phyloP scores from a whole-genome alignment of 2,797 vertebrate species.

The Yasuhikotakia modesta region DNA sequence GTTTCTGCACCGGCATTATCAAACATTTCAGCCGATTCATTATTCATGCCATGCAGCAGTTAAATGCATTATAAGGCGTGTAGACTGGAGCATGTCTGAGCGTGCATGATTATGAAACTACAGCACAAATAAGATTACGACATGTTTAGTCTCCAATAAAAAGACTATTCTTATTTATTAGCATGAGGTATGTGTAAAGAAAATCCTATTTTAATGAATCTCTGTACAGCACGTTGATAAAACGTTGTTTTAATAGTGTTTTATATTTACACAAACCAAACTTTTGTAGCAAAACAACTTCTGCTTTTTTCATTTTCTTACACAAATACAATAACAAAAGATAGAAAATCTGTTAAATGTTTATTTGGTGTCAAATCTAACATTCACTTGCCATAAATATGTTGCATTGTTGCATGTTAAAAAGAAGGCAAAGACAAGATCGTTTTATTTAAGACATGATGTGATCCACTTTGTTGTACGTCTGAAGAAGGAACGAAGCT shows the following conservation, averaged over 20 bases:
- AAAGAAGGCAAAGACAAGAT: conserved; percentile 32
- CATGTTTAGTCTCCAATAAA: conserved; percentile 5
- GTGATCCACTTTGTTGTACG: conserved; percentile 28
- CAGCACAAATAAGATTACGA: conserved; percentile 1
- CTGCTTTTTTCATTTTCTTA: no score
- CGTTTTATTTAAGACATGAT: conserved; percentile 10
- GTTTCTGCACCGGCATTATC: conserved; percentile 27
- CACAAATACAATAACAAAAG: no score
- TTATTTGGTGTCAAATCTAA: no score
- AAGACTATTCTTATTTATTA: background rate
- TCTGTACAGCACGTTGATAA: no score
- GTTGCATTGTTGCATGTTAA: background rate
- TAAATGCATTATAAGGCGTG: conserved; percentile 22
- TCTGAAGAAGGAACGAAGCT: conserved; percentile 21
- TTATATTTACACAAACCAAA: no score
- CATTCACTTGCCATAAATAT: no score
- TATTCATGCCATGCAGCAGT: conserved; percentile 44
- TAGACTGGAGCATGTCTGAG: conserved; percentile 18
- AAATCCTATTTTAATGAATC: no score
- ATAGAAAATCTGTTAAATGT: no score
- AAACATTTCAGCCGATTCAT: conserved; percentile 46
- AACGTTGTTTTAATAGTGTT: no score
- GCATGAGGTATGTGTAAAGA: no score
- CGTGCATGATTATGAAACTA: conserved; percentile 24
- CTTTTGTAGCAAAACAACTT: no score